These are phyloP conservation scores for Silurus lanzhouensis DNA, from an alignment of 2,797 vertebrate genomes.

Conservation along the genomic window DNA sequence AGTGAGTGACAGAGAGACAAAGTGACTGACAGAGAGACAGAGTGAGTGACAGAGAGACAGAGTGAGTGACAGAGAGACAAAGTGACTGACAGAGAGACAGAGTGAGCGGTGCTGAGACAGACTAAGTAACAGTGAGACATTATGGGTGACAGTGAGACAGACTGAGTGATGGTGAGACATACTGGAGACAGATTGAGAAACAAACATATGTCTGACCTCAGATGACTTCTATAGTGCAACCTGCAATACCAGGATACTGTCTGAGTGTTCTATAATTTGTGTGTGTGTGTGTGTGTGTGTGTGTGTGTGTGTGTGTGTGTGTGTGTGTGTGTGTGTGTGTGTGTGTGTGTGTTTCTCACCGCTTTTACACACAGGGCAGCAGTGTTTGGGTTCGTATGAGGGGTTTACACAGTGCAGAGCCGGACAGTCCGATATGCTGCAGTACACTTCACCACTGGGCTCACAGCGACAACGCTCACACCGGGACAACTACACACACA, in stretches of 20 bases:
- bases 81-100: no score
- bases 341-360: constrained; percentile 64
- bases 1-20: no score
- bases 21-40: no score
- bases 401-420: constrained; percentile 78
- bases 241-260: background rate
- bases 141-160: no score
- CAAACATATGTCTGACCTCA: background rate
- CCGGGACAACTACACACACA: constrained; percentile 63
- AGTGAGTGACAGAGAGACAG: no score
- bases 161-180: no score
- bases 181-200: background rate
- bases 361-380: constrained; percentile 78
- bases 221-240: background rate
- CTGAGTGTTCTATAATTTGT: background rate
- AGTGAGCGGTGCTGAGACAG: no score
- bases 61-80: no score
- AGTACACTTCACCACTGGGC: constrained; percentile 74
- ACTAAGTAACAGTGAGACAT: no score
- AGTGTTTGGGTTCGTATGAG: constrained; percentile 71
- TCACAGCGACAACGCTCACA: constrained; percentile 76
- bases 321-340: constrained; percentile 1
- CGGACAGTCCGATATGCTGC: constrained; percentile 70
- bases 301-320: constrained; percentile 7
- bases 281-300: background rate